These are phyloP conservation scores for Drymonia ruficornis DNA, from an alignment of 2,888 invertebrate species.

Conservation along the genomic window DNA sequence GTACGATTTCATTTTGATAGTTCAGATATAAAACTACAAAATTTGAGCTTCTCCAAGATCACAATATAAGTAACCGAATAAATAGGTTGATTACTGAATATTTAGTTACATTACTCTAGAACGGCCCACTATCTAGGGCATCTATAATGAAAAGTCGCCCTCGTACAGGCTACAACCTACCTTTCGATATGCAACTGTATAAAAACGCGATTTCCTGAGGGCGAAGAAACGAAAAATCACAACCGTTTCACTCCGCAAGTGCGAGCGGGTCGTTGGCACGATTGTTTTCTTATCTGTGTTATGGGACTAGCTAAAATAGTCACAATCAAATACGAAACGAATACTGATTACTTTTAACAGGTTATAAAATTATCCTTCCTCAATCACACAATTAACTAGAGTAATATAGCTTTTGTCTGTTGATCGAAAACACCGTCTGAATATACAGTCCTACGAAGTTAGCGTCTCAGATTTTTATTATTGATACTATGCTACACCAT, in stretches of 20 bases:
- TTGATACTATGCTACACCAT: too few relatives aligned
- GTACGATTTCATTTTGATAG: slow-evolving; percentile 20
- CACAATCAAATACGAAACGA: slow-evolving; percentile 41
- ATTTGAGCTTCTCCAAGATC: slow-evolving; percentile 63
- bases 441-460: too few relatives aligned
- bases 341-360: slow-evolving; percentile 30
- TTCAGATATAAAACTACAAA: slow-evolving; percentile 58
- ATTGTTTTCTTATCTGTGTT: slow-evolving; percentile 40
- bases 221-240: slow-evolving; percentile 61
- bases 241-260: slow-evolving; percentile 50
- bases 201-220: slow-evolving; percentile 38
- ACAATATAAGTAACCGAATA: slow-evolving; percentile 35
- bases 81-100: slow-evolving; percentile 9
- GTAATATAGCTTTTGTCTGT: not conserved
- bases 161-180: slow-evolving; percentile 47
- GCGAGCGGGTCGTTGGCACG: slow-evolving; percentile 47
- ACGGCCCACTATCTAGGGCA: slow-evolving; percentile 17
- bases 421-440: not conserved
- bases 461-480: too few relatives aligned
- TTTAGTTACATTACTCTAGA: slow-evolving; percentile 12
- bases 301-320: slow-evolving; percentile 40
- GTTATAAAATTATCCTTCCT: slow-evolving; percentile 30
- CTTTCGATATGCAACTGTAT: slow-evolving; percentile 68
- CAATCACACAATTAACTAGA: not conserved
- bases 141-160: slow-evolving; percentile 24